phyloP scores from a whole-genome alignment of 2,113 vertebrate genomes.

The Microcebus tavaratra region DNA sequence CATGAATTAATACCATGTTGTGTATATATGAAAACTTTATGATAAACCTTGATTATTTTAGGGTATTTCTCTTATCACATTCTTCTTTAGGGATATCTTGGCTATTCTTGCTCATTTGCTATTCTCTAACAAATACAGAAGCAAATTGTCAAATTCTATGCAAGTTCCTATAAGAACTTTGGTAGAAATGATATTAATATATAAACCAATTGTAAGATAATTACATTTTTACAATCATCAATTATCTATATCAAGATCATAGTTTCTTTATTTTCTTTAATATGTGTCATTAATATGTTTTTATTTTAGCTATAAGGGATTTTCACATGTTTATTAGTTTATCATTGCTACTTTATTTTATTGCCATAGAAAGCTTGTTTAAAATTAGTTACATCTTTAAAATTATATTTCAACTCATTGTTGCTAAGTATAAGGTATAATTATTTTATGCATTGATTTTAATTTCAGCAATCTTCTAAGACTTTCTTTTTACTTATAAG shows the following conservation, averaged over 20 bases:
- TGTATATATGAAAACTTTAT: neutral
- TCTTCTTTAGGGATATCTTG: neutral
- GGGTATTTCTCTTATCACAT: neutral
- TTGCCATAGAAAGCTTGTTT: neutral
- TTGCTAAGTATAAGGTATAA: neutral
- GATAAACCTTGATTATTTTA: neutral
- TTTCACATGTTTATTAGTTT: neutral
- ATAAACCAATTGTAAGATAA: neutral
- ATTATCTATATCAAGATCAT: neutral
- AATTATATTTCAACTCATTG: neutral
- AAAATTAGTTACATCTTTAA: neutral
- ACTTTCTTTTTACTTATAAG: neutral
- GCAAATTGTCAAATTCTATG: neutral
- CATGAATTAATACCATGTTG: neutral
- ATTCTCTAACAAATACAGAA: neutral
- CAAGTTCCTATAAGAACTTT: neutral
- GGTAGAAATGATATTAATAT: neutral
- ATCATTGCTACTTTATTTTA: neutral
- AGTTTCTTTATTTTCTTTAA: neutral
- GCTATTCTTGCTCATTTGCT: neutral
- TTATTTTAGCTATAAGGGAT: neutral
- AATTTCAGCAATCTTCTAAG: neutral
- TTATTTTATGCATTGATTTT: neutral
- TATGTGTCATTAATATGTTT: neutral
- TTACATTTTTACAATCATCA: neutral